phyloP scores from a whole-genome alignment of 2,797 vertebrate genomes.

The Periophthalmus magnuspinnatus region DNA sequence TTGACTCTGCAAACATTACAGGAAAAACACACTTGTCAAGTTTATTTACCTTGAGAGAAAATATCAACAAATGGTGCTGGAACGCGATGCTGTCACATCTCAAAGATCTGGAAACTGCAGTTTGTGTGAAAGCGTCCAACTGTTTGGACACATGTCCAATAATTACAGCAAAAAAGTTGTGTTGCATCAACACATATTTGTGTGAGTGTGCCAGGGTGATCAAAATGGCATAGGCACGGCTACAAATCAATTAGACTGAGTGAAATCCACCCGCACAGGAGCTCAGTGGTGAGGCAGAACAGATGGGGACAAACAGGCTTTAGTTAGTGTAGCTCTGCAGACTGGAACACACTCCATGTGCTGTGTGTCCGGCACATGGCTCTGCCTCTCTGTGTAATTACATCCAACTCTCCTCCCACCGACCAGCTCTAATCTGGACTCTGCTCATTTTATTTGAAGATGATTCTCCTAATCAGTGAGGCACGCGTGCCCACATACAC shows the following conservation, averaged over 20 bases:
- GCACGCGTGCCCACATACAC: too few relatives aligned
- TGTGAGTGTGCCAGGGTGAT: slow-evolving; percentile 44
- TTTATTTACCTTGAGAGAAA: slow-evolving; percentile 20
- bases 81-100: slow-evolving; percentile 12
- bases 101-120: slow-evolving; percentile 22
- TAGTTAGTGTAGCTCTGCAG: slow-evolving; percentile 54
- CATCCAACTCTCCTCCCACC: slow-evolving; percentile 51
- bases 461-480: slow-evolving; percentile 6
- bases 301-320: slow-evolving; percentile 66
- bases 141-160: slow-evolving; percentile 33
- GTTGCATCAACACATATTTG: slow-evolving; percentile 45
- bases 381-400: slow-evolving; percentile 47
- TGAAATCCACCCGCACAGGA: slow-evolving; percentile 45
- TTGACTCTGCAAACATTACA: neutral
- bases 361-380: slow-evolving; percentile 44
- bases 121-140: slow-evolving; percentile 29
- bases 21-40: slow-evolving; percentile 11
- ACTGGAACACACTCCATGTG: slow-evolving; percentile 52
- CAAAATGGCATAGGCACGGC: slow-evolving; percentile 51
- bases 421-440: slow-evolving; percentile 42
- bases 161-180: slow-evolving; percentile 39
- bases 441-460: slow-evolving; percentile 25
- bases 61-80: slow-evolving; percentile 12
- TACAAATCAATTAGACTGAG: slow-evolving; percentile 63
- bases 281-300: slow-evolving; percentile 53